Base-by-base conservation (phyloP, 1,140 invertebrate genomes). In the Caenorhabditis latens region DNA sequence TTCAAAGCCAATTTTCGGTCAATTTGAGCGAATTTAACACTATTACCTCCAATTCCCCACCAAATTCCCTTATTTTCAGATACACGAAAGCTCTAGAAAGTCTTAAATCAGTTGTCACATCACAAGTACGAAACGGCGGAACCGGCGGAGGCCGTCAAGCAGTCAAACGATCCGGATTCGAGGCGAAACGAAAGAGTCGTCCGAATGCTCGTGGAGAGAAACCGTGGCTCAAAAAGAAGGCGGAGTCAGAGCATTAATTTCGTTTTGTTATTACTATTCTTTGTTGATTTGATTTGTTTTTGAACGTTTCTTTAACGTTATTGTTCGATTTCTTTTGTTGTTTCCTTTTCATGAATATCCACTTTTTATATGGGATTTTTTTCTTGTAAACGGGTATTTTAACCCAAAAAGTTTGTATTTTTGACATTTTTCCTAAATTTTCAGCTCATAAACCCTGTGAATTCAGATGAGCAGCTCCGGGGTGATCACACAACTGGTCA, bases 401-500 rank as follows among this genome's bases (percentile, higher is more conserved):
- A 53, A 53, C 50, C 50, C 16, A 16, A 53, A 53, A 53, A 13
- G 9, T 6, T 14, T 8, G 0, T 11, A 53, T 53, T 53, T 53
- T 53, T 53, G 50, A 16, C 40, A 8, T 43, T 79, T 50, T 21
- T 13, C 3, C 13, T 1, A 2, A 4, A 21, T 48, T 79, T 11
- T 46, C 65, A 32, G 43, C 3, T 13, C 0, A 0, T 16, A 40
- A 1, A 46, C 11, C 32, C 8, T 16, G 16, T 71, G 7, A 14
- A 19, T 50, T 24, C 19, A 83, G 53, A 86, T 86, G 86, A 50
- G 65, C 63, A 48, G 57, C 19, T 42, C 61, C 6, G 75, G 75
- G 13, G 65, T 86, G 14, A 63, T 86, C 50, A 65, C 79, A 24
- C 65, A 86, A 53, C 40, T 89, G 24, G 87, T 89, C 11, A 86